Conservation (phyloP, 2,113 vertebrate genomes). For the Empidonax traillii region DNA sequence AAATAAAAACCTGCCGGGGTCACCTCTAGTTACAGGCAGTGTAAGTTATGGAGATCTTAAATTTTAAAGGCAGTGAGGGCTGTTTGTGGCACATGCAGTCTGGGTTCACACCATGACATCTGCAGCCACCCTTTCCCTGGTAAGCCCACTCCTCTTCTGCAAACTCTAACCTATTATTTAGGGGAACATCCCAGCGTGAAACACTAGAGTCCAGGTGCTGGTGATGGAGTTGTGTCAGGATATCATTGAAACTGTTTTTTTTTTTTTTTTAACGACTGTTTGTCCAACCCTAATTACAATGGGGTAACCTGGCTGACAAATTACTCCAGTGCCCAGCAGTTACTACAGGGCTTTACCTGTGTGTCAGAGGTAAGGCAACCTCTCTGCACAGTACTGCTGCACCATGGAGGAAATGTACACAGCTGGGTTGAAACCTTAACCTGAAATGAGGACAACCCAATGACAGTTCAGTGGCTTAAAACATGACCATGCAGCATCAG, state of each 20-base stretch:
- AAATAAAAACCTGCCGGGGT: neutral
- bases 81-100: neutral
- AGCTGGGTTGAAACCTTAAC: neutral
- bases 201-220: neutral
- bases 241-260: neutral
- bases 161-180: neutral
- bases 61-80: neutral
- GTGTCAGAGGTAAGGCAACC: neutral
- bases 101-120: neutral
- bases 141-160: neutral
- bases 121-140: neutral
- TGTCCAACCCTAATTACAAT: neutral
- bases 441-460: neutral
- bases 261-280: neutral
- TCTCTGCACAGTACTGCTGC: neutral
- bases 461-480: neutral
- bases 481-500: neutral
- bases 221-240: neutral
- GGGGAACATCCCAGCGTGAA: neutral
- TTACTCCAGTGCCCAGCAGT: accelerated
- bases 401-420: neutral
- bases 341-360: neutral
- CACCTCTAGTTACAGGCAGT: neutral
- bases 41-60: neutral
- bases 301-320: neutral